Base-by-base conservation (phyloP, 2,113 vertebrate genomes). In the human region DNA sequence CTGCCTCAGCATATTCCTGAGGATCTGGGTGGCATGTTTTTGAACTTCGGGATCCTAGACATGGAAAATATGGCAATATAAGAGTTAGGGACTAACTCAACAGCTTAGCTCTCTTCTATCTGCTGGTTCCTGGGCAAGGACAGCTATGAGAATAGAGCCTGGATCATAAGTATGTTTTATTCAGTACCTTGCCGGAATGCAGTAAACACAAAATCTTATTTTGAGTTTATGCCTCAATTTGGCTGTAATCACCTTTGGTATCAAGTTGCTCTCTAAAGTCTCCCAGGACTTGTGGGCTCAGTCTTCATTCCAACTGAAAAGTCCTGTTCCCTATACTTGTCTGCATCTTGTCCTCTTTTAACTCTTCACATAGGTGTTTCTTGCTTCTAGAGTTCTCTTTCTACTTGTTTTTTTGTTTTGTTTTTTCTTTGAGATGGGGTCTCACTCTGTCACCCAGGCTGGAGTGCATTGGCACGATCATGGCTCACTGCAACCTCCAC, bases 1-100 rank as follows among this genome's bases (percentile, higher is more conserved):
- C 97, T 99, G 99, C 83, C 99, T 98, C 98, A 99, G 98, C 99
- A 99, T 99, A 95, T 99, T 99, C 72, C 98, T 98, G 89, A 99
- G 99, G 96, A 99, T 99, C 98, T 99, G 99, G 40, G 99, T 98
- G 22, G 99, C 99, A 8, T 99, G 99, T 96, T 99, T 99, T 97
- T 99, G 99, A 78, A 99, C 99, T 97, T 99, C 99, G 0, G 99
- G 99, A 93, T 99, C 99, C 99, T 99, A 90, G 68, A 18, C 17
- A 48, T 10, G 8, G 2, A 57, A 96, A 57, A 93, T 1, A 96
- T 3, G 64, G 85, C 13, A 73, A 43, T 3, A 40, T 94, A 30
- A 96, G 87, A 64, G 10, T 2, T 83, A 38, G 45, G 61, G 43
- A 91, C 11, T 8, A 75, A 25, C 23, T 88, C 11, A 17, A 3